phyloP scores from a whole-genome alignment of 1,140 invertebrate species.

The Trichonephila clavata region DNA sequence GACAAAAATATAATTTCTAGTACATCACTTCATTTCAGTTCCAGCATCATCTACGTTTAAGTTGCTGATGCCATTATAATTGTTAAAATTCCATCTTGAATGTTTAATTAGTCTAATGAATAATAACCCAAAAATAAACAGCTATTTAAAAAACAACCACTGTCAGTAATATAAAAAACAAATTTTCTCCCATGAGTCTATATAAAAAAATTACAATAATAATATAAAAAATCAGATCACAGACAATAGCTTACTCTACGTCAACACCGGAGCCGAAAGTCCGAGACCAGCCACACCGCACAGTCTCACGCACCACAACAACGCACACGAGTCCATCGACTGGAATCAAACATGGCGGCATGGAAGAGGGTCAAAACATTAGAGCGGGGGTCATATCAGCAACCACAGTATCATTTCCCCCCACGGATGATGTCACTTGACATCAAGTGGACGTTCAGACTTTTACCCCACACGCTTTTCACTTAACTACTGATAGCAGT shows the following conservation, averaged over 20 bases:
- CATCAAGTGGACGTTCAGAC: conserved; percentile 62
- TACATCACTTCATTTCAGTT: no score
- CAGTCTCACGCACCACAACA: conserved; percentile 1
- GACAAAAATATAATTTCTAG: no score
- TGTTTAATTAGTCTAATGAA: no score
- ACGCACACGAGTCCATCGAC: neutral
- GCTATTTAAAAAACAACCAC: no score
- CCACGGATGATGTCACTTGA: conserved; percentile 63
- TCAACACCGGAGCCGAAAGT: neutral
- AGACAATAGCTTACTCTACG: neutral
- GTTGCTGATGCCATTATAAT: no score
- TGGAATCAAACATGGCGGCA: conserved; percentile 61
- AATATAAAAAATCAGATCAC: neutral
- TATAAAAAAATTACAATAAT: no score
- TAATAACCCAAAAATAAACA: no score
- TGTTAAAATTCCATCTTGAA: no score
- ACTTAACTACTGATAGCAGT: conserved; percentile 62
- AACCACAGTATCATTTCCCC: conserved; percentile 42
- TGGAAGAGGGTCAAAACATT: conserved; percentile 47
- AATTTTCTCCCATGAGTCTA: no score
- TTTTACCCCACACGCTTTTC: conserved; percentile 58
- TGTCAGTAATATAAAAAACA: no score
- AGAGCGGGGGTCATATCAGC: conserved; percentile 43
- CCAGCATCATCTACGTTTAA: no score
- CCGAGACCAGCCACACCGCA: neutral